Base-by-base conservation (phyloP, 2,888 invertebrate genomes). In the Macrosoma leucophasiata region DNA sequence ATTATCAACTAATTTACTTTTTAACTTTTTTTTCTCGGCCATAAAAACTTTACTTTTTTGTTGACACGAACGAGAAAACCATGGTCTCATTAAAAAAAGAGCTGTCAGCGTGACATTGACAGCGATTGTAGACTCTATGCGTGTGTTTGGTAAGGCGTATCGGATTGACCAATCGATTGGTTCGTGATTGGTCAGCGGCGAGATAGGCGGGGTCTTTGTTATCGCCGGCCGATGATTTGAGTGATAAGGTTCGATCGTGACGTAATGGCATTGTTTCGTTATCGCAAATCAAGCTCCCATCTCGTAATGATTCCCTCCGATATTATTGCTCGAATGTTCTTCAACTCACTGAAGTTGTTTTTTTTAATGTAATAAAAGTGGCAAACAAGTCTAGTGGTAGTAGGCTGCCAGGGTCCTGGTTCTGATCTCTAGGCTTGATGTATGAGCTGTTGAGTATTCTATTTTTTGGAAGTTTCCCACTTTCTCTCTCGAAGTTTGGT, bases 1-100 rank as follows among this genome's bases (percentile, higher is more conserved):
- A 82, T 82, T 82, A 81, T 76, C 78, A 77, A 75, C 73, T 81
- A 82, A 82, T 82, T 81, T 77, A 78, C 78, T 63, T 55, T 57
- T 57, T 62, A 62, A 68, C 62, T 62, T 62, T 60, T 73, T 76
- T 77, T 73, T 73, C 67, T 56, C 52, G 48, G 58, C 58, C 58
- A 58, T 59, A 63, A 63, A 73, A 34, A 36, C 56, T n/a, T n/a
- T n/a, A n/a, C n/a, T n/a, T n/a, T n/a, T n/a, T n/a, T 64, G 65
- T 70, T 63, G 44, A 59, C 62, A 51, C 38, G 45, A 50, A 56
- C 47, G 47, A 43, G n/a, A n/a, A n/a, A n/a, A n/a, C n/a, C n/a
- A n/a, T n/a, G 43, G 33, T 30, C 23, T 12, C 39, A 37, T 43
- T 23, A 25, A 44, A 46, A 50, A 39, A 39, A 36, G 37, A 44